Evolutionary conservation across 2,888 invertebrate genomes (phyloP), one percentile per base, ranked within the genome.

Genomic region (Drosophila planitibia): DNA sequence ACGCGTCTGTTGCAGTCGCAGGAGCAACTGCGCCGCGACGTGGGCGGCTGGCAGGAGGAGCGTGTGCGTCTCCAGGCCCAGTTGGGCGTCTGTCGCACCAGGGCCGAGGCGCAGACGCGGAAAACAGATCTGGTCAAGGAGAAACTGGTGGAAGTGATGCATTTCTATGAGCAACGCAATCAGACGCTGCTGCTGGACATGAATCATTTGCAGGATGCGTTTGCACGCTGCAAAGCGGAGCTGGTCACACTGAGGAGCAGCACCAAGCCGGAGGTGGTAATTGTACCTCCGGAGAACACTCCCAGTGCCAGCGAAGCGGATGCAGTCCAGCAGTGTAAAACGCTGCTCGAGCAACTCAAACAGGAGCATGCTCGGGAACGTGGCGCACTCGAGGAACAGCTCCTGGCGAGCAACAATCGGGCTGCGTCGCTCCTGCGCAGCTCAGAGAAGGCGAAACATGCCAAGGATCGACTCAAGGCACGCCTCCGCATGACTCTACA

Each of bases 321-420:
- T 41, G 95, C 95, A 3, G 94, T 97, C 1, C 96, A 96, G 57
- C 96, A 97, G 89, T 97, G 97, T 83, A 96, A 96, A 91, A 94
- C 96, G 65, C 94, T 97, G 83, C 94, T 97, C 77, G 97, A 97
- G 92, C 96, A 97, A 84, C 91, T 97, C 3, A 97, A 96, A 90
- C 93, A 94, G 39, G 96, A 97, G 73, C 97, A 97, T 90, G 95
- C 95, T 55, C 94, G 94, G 80, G 97, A 97, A 28, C 90, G 90
- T 16, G 49, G 60, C 0, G 57, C 70, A 0, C 70, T 93, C 0
- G 87, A 91, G 65, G 79, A 80, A 0, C 80, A 91, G 22, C 66
- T 90, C 4, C 82, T 85, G 32, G 68, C 79, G 5, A 81, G 90
- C 52, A 71, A 77, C 4, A 57, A 69, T 12, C 72, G 77, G 2